A percentile compares a stretch with the other conserved stretches of the same genome.
Evolutionary conservation across 2,888 invertebrate genomes (phyloP).

Genomic region (Callimorpha dominula): DNA sequence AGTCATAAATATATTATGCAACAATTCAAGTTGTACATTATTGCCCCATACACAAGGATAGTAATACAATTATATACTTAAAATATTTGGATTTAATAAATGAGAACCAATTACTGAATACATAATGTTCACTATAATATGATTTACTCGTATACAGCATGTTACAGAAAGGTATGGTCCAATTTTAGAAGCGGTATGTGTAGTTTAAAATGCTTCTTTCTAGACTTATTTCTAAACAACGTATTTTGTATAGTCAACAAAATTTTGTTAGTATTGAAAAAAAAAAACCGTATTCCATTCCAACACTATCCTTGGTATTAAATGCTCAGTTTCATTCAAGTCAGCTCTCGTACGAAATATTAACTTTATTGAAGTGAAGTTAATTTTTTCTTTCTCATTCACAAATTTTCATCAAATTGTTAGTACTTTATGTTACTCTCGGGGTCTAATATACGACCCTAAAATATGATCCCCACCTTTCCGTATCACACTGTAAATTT

Average conservation of each 20-base stretch:
- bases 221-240: too few relatives aligned
- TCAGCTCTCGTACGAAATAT: background rate
- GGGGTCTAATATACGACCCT: too few relatives aligned
- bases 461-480: background rate
- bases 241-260: too few relatives aligned
- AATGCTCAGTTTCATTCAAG: background rate
- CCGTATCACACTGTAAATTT: constrained; percentile 32
- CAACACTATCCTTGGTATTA: too few relatives aligned
- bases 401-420: too few relatives aligned
- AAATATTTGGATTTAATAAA: constrained; percentile 46
- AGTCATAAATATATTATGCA: too few relatives aligned
- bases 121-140: constrained; percentile 37
- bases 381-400: background rate
- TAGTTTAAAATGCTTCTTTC: too few relatives aligned
- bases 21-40: too few relatives aligned
- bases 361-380: background rate
- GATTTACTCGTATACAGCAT: constrained; percentile 14
- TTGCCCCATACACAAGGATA: constrained; percentile 36
- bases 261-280: too few relatives aligned
- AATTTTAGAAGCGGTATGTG: background rate
- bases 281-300: too few relatives aligned
- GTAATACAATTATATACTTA: constrained; percentile 38
- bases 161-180: background rate
- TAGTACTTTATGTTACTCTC: too few relatives aligned
- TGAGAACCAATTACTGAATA: constrained; percentile 34